Conservation (phyloP, 2,113 vertebrate genomes). For the Caranx ignobilis region DNA sequence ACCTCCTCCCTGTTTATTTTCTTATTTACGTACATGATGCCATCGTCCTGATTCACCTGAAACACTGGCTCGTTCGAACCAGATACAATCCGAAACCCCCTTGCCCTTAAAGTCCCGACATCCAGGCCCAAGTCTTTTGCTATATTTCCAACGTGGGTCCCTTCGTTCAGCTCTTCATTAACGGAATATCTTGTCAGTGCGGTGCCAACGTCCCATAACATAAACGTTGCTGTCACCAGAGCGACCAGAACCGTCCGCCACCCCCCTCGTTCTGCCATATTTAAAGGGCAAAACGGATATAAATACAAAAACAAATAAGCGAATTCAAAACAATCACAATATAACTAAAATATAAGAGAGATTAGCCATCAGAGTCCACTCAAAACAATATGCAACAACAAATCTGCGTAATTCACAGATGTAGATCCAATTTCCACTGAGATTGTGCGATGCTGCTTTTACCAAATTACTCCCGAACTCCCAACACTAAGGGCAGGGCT, state of each 20-base stretch:
- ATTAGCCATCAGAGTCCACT: background rate
- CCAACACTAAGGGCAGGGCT: background rate
- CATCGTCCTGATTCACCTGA: slow-evolving; percentile 41
- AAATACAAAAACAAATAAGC: background rate
- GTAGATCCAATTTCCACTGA: background rate
- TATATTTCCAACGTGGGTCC: slow-evolving; percentile 70
- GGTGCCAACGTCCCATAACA: background rate
- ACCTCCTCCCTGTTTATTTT: slow-evolving; percentile 80
- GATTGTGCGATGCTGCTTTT: background rate
- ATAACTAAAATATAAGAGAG: background rate
- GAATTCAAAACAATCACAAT: background rate
- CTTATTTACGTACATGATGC: slow-evolving; percentile 51
- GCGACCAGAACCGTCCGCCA: slow-evolving; percentile 27
- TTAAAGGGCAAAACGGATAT: background rate
- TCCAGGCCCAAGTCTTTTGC: slow-evolving; percentile 78
- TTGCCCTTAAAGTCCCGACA: slow-evolving; percentile 24
- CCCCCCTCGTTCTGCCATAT: slow-evolving; percentile 16
- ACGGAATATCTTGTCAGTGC: slow-evolving; percentile 58
- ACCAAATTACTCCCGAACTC: background rate
- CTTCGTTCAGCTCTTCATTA: slow-evolving; percentile 64
- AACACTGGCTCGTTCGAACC: slow-evolving; percentile 66
- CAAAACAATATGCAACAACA: background rate
- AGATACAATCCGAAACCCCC: slow-evolving; percentile 73
- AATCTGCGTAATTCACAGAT: background rate
- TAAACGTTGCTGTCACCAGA: background rate